Base-by-base conservation (phyloP, 2,113 vertebrate genomes). In the Phaethon lepturus region DNA sequence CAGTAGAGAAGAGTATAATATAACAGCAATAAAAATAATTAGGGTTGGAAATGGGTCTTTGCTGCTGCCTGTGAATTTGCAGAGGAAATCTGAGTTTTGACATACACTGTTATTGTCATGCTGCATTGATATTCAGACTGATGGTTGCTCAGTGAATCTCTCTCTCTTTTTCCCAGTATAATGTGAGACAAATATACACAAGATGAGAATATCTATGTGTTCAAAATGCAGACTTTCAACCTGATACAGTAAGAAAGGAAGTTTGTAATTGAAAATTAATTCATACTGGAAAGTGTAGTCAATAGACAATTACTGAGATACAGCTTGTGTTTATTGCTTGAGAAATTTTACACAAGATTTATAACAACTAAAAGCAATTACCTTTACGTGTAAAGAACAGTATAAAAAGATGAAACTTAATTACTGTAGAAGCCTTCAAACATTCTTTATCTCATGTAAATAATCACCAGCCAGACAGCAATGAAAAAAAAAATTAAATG, bases 231-330 rank as follows among this genome's bases (percentile, higher is more conserved):
- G 92, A 88, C 77, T 87, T 91, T 71, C 71, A 85, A 49, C 73
- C 73, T 93, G 88, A 95, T 97, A 91, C 71, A 63, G 52, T 89
- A 88, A 84, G 60, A 72, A 88, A 90, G 83, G 53, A 93, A 91
- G 91, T 95, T 94, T 87, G 62, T 93, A 97, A 97, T 95, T 96
- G 96, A 97, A 97, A 97, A 97, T 97, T 97, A 98, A 98, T 98
- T 97, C 88, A 95, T 97, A 95, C 58, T 86, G 72, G 81, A 95
- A 96, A 92, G 75, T 82, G 78, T 84, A 96, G 94, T 98, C 97
- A 97, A 96, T 97, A 98, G 97, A 93, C 97, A 97, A 96, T 97
- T 97, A 97, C 96, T 91, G 87, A 97, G 96, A 95, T 98, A 95
- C 66, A 95, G 93, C 93, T 92, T 91, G 59, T 95, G 94, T 96